Percentiles rank a stretch among this genome's conserved stretches.
phyloP scores from a whole-genome alignment of 1,140 invertebrate genomes.

The Dendroctonus ponderosae region DNA sequence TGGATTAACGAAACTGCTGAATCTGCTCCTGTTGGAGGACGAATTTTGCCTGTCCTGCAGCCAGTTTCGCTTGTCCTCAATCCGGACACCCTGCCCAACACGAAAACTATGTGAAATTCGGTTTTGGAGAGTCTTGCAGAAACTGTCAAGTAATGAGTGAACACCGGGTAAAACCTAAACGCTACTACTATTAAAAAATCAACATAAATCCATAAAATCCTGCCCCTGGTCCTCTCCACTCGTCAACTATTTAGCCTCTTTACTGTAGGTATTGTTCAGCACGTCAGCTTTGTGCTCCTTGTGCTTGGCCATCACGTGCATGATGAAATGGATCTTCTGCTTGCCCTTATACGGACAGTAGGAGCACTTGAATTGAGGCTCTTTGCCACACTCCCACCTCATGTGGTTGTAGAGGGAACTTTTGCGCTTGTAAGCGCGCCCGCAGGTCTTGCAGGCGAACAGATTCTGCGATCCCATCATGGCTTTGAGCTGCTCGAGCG shows the following conservation, averaged over 20 bases:
- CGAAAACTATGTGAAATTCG: background rate
- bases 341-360: slow-evolving; percentile 57
- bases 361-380: slow-evolving; percentile 49
- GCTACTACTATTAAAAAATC: too few species aligned
- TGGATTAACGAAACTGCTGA: too few species aligned
- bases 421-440: slow-evolving; percentile 58
- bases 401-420: slow-evolving; percentile 52
- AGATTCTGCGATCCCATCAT: slow-evolving; percentile 30
- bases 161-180: too few species aligned
- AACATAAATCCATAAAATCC: too few species aligned
- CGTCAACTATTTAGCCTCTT: slow-evolving; percentile 11
- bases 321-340: slow-evolving; percentile 57
- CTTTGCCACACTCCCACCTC: slow-evolving; percentile 61
- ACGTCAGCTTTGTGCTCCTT: slow-evolving; percentile 38
- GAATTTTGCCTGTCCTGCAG: too few species aligned
- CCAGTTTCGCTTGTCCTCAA: background rate
- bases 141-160: background rate
- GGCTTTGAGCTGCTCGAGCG: slow-evolving; percentile 26
- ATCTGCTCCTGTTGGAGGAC: too few species aligned
- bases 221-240: too few species aligned
- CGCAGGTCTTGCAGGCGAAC: slow-evolving; percentile 50
- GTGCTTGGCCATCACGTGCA: slow-evolving; percentile 45
- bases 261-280: slow-evolving; percentile 27
- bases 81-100: background rate
- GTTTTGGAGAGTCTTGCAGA: background rate